phyloP scores from a whole-genome alignment of 1,140 invertebrate genomes.

The Bombus huntii region DNA sequence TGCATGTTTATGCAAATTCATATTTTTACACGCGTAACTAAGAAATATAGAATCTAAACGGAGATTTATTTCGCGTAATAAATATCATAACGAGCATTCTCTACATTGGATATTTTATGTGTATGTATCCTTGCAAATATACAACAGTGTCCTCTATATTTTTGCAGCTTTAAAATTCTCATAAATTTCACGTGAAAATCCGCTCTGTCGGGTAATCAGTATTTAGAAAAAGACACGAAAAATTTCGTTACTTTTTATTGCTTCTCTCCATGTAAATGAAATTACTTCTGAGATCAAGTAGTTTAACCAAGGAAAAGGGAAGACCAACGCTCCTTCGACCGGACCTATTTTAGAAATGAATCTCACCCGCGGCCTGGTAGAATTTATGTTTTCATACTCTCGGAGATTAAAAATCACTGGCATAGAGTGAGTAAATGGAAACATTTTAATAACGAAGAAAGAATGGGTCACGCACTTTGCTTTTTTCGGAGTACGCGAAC shows the following conservation, averaged over 20 bases:
- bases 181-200: too few species aligned
- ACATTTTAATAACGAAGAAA: constrained; percentile 8
- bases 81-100: not conserved
- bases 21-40: too few species aligned
- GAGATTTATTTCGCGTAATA: not conserved
- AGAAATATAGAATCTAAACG: not conserved
- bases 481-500: not conserved
- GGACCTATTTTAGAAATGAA: constrained; percentile 35
- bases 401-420: constrained; percentile 14
- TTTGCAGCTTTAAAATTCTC: too few species aligned
- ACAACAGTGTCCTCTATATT: too few species aligned
- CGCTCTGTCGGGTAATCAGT: too few species aligned
- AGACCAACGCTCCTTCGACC: not conserved
- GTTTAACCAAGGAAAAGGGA: not conserved
- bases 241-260: not conserved
- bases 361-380: not conserved
- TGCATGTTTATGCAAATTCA: not conserved
- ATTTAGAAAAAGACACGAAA: too few species aligned
- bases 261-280: not conserved
- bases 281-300: constrained; percentile 28
- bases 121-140: not conserved
- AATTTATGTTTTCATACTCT: constrained; percentile 12
- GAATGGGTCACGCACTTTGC: not conserved
- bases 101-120: not conserved
- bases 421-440: not conserved